Evolutionary conservation across 2,797 vertebrate genomes (phyloP), one percentile per base, ranked within the genome.

Genomic region (Parauchenoglanis ngamensis): DNA sequence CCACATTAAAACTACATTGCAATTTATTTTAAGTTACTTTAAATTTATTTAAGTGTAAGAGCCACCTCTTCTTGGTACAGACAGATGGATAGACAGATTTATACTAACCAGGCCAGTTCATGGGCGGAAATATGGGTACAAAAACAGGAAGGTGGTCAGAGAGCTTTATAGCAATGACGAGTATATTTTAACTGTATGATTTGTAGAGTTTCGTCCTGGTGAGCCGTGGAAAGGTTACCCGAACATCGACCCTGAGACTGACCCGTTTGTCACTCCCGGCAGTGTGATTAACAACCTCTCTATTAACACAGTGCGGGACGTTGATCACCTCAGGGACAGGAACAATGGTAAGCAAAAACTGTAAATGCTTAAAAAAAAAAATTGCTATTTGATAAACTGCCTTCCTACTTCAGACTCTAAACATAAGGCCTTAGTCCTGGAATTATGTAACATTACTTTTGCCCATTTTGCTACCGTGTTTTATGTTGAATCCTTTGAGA

Each of bases 291-390:
- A 99, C 96, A 98, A 96, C 96, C 97, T 99, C 90, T 99, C 98
- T 94, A 97, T 99, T 95, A 98, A 98, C 96, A 99, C 98, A 97
- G 98, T 98, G 96, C 97, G 98, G 93, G 98, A 98, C 96, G 97
- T 97, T 94, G 98, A 99, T 96, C 98, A 98, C 97, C 98, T 99
- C 98, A 98, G 98, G 98, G 98, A 99, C 97, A 98, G 98, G 97
- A 99, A 97, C 96, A 98, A 96, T 95, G 98, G 98, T 99, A 94
- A 78, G 85, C 44, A 10, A 1, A 0, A 63, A 17, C 12, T 4
- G 8, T 25, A 77, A 73, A 49, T 46, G 40, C 4, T 2, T 3
- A 67, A 75, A 19, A 61, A 21, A 40, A 40, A 31, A 12, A 17
- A 3, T 3, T 52, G 0, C 4, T 44, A 21, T 8, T 19, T 2